These are phyloP conservation scores for Smutsia temminckii DNA, from an alignment of 2,797 vertebrate species.

Conservation along the genomic window DNA sequence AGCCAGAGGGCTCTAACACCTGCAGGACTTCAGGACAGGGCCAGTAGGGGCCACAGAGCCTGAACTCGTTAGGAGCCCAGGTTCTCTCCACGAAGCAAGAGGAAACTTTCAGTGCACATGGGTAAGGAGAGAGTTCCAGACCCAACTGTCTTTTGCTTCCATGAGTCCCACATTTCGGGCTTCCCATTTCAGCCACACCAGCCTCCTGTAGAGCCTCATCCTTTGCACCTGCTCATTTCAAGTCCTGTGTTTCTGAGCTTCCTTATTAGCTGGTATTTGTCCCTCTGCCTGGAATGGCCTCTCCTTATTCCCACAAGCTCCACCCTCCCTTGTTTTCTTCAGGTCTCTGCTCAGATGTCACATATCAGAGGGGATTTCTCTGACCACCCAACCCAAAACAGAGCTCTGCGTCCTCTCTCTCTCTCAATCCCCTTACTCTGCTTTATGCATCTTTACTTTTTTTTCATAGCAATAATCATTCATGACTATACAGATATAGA, in stretches of 20 bases:
- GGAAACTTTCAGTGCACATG: background rate
- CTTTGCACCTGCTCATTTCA: background rate
- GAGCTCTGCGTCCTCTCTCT: background rate
- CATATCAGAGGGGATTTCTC: background rate
- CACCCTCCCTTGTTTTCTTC: background rate
- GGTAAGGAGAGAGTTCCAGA: background rate
- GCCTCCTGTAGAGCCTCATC: background rate
- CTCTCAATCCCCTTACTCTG: background rate
- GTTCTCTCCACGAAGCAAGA: background rate
- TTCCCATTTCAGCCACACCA: background rate
- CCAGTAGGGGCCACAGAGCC: background rate
- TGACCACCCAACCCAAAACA: background rate
- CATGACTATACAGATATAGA: no score
- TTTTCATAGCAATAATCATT: background rate
- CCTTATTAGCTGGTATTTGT: background rate
- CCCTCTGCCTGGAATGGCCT: background rate
- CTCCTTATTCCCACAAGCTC: background rate
- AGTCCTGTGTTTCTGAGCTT: no score
- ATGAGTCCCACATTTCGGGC: background rate
- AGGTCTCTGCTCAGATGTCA: background rate
- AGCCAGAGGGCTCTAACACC: background rate
- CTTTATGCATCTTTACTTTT: background rate
- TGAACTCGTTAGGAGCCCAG: background rate
- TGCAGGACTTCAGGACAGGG: background rate
- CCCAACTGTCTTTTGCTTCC: background rate